Evolutionary conservation across 2,888 invertebrate genomes (phyloP).

Genomic region (Baccha elongata): DNA sequence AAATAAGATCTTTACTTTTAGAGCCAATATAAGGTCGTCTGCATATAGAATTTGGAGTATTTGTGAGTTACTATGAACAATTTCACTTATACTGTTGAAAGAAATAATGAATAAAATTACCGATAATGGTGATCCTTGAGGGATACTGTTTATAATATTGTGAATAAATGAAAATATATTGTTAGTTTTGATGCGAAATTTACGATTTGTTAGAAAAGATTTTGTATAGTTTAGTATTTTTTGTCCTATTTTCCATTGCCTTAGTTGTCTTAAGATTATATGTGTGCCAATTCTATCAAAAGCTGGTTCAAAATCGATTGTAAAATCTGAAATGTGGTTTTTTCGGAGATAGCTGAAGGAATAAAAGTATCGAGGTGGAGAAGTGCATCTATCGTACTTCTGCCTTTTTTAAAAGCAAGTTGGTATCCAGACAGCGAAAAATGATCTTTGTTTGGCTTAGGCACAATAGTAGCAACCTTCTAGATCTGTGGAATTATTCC

Average conservation of each 20-base stretch:
- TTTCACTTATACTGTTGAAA: not conserved
- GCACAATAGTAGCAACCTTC: too few relatives aligned
- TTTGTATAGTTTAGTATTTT: not conserved
- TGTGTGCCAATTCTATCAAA: not conserved
- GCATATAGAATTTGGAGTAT: not conserved
- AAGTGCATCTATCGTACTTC: not conserved
- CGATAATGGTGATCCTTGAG: not conserved
- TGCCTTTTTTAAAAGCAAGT: not conserved
- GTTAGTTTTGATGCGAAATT: not conserved
- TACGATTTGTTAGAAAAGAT: not conserved
- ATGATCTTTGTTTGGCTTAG: constrained; percentile 14
- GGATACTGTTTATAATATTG: not conserved
- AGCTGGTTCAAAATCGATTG: constrained; percentile 6
- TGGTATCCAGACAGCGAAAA: not conserved
- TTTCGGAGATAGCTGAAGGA: not conserved
- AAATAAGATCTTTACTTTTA: too few relatives aligned
- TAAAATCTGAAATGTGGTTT: not conserved
- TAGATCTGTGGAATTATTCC: too few relatives aligned
- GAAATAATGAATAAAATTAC: not conserved
- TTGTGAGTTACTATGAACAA: not conserved
- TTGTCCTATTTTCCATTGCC: not conserved
- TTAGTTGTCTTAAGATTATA: not conserved
- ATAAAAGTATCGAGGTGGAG: not conserved
- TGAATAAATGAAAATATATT: not conserved
- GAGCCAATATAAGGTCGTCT: not conserved